These are phyloP conservation scores for Hybos culiciformis DNA, from an alignment of 2,888 invertebrate genomes.

Conservation along the genomic window DNA sequence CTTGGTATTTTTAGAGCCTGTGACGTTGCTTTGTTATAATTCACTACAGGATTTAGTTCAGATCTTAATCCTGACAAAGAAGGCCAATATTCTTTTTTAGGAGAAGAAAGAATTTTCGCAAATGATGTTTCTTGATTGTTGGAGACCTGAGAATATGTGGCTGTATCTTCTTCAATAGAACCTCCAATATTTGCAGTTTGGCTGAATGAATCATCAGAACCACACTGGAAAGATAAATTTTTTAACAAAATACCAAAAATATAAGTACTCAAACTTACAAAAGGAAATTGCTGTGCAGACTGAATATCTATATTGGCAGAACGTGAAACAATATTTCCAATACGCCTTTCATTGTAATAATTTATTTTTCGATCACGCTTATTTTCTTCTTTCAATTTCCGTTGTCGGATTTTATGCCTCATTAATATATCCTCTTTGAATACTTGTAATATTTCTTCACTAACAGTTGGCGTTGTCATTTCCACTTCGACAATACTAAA, in stretches of 20 bases:
- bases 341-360: slow-evolving; percentile 53
- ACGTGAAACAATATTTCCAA: slow-evolving; percentile 50
- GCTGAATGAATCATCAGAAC: slow-evolving; percentile 27
- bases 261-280: slow-evolving; percentile 26
- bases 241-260: background rate
- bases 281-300: slow-evolving; percentile 43
- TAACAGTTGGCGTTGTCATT: slow-evolving; percentile 57
- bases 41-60: slow-evolving; percentile 23
- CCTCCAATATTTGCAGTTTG: no score
- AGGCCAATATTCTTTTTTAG: slow-evolving; percentile 25
- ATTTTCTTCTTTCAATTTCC: slow-evolving; percentile 61
- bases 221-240: slow-evolving; percentile 21
- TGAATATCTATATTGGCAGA: slow-evolving; percentile 46
- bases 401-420: slow-evolving; percentile 54
- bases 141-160: slow-evolving; percentile 9
- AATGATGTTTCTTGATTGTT: slow-evolving; percentile 17
- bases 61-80: slow-evolving; percentile 15
- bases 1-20: slow-evolving; percentile 11
- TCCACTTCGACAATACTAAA: slow-evolving; percentile 84
- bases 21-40: slow-evolving; percentile 3
- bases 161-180: slow-evolving; percentile 10
- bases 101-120: slow-evolving; percentile 25
- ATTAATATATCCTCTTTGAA: slow-evolving; percentile 64
- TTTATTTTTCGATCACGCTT: slow-evolving; percentile 64
- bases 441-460: slow-evolving; percentile 47